Evolutionary conservation across 2,888 invertebrate species (phyloP).

Genomic region (Liopterus haemorrhoidalis): DNA sequence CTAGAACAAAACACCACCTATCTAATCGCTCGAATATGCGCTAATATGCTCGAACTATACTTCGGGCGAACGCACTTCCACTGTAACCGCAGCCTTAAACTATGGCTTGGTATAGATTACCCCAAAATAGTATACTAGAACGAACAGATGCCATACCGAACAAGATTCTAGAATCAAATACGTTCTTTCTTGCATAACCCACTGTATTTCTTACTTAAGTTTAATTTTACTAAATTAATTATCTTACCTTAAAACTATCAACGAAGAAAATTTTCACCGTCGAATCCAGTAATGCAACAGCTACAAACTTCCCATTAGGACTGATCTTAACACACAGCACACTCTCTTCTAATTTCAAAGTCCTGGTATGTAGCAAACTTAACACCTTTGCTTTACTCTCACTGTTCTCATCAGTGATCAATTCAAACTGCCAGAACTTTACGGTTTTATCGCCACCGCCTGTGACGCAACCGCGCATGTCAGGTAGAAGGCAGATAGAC

Average conservation of each 20-base stretch:
- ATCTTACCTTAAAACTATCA: conserved; percentile 81
- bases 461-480: conserved; percentile 73
- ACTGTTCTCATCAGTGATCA: conserved; percentile 61
- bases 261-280: conserved; percentile 93
- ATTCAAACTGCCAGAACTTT: conserved; percentile 91
- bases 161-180: too few species aligned
- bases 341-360: conserved; percentile 80
- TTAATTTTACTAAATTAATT: conserved; percentile 6
- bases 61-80: too few species aligned
- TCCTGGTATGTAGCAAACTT: conserved; percentile 72
- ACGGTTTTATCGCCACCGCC: conserved; percentile 86
- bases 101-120: too few species aligned
- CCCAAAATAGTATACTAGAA: too few species aligned
- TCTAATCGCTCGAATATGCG: too few species aligned
- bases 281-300: conserved; percentile 83
- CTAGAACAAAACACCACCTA: too few species aligned
- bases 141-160: too few species aligned
- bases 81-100: too few species aligned
- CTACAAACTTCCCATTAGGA: conserved; percentile 80
- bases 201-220: too few species aligned
- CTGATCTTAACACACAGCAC: conserved; percentile 78
- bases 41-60: too few species aligned
- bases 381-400: conserved; percentile 63
- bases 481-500: conserved; percentile 71
- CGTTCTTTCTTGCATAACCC: too few species aligned